phyloP scores from a whole-genome alignment of 92 coral and sea anemone genomes.

The Pocillopora meandrina region DNA sequence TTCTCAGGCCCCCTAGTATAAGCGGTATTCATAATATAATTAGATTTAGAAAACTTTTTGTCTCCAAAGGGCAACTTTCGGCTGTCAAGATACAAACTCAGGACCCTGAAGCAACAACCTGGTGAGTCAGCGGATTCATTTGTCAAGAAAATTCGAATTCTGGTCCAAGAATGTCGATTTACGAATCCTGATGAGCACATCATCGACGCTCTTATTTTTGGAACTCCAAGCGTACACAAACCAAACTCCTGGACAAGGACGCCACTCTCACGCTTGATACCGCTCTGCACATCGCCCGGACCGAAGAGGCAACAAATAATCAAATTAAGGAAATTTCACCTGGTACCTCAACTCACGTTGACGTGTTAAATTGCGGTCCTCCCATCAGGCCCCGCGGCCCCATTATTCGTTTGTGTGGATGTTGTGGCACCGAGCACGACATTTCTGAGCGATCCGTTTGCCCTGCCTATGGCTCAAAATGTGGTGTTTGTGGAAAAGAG shows the following conservation, averaged over 20 bases:
- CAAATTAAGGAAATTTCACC: conserved; percentile 21
- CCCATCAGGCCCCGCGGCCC: conserved; percentile 29
- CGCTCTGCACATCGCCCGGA: conserved; percentile 32
- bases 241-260: conserved; percentile 35
- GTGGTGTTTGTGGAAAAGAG: conserved; percentile 38
- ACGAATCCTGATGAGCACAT: too few species aligned
- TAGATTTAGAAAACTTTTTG: too few species aligned
- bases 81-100: too few species aligned
- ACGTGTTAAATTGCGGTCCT: conserved; percentile 6
- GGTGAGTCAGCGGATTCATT: too few species aligned
- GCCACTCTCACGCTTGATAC: conserved; percentile 21
- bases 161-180: too few species aligned
- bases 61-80: too few species aligned
- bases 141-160: too few species aligned
- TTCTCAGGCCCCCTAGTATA: neutral
- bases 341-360: conserved; percentile 12
- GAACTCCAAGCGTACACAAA: conserved; percentile 53
- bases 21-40: neutral
- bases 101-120: too few species aligned
- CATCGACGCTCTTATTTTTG: too few species aligned
- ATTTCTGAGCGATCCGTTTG: conserved; percentile 22
- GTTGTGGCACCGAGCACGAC: conserved; percentile 23
- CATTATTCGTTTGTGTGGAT: conserved; percentile 20
- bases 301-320: conserved; percentile 34
- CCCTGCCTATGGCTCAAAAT: conserved; percentile 39